Evolutionary conservation across 2,888 invertebrate species (phyloP).

Genomic region (Invenusta paracnida): DNA sequence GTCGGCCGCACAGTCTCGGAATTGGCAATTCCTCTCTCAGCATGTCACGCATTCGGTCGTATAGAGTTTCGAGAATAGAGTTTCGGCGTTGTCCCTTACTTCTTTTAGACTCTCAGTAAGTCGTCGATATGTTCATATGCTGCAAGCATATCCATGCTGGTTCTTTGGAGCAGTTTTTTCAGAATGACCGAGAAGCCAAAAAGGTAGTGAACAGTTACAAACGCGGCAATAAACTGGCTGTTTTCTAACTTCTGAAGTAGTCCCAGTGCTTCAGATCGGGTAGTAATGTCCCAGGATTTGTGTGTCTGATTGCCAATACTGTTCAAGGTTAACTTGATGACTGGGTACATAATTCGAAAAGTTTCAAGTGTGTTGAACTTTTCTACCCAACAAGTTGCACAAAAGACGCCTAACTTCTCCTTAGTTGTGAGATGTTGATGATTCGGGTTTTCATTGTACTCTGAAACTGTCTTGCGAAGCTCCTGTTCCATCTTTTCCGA

Average conservation of each 20-base stretch:
- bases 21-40: neutral
- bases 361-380: neutral
- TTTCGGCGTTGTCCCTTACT: neutral
- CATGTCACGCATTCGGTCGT: neutral
- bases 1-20: neutral
- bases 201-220: too few relatives aligned
- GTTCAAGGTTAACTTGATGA: neutral
- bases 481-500: neutral
- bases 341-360: neutral
- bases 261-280: neutral
- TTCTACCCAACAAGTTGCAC: neutral
- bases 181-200: neutral
- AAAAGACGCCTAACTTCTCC: neutral
- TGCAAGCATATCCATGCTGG: neutral
- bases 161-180: neutral
- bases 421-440: neutral
- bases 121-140: neutral
- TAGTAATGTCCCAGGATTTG: neutral
- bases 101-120: neutral
- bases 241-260: neutral
- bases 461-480: neutral
- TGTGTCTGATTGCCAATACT: too few relatives aligned
- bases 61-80: neutral
- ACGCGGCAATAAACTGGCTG: too few relatives aligned
- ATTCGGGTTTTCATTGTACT: neutral